phyloP scores from a whole-genome alignment of 2,888 invertebrate genomes.

The Teleiodes luculella region DNA sequence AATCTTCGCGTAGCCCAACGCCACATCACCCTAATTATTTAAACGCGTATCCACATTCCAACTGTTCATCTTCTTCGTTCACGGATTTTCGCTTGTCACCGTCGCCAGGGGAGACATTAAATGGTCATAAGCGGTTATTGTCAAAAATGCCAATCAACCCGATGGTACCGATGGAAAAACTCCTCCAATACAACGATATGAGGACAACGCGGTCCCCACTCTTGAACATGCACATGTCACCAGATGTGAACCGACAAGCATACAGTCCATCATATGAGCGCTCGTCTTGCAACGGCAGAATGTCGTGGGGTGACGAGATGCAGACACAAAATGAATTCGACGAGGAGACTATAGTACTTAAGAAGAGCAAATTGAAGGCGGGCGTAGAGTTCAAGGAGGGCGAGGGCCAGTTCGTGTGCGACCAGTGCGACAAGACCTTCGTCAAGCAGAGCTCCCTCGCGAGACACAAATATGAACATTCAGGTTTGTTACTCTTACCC shows the following conservation, averaged over 20 bases:
- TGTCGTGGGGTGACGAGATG: conserved; percentile 78
- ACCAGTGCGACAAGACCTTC: conserved; percentile 99
- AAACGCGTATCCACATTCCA: conserved; percentile 79
- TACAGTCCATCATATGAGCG: conserved; percentile 84
- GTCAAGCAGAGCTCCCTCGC: conserved; percentile 99
- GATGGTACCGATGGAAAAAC: conserved; percentile 83
- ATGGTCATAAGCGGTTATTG: conserved; percentile 53
- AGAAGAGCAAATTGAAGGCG: conserved; percentile 61
- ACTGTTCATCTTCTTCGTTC: conserved; percentile 77
- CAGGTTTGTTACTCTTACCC: conserved; percentile 84
- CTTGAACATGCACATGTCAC: conserved; percentile 73
- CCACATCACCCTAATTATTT: conserved; percentile 72
- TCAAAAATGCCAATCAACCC: conserved; percentile 58
- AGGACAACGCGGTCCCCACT: conserved; percentile 78
- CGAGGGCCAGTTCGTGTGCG: conserved; percentile 93
- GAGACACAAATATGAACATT: conserved; percentile 99
- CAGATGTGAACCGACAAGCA: conserved; percentile 70
- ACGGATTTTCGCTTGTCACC: conserved; percentile 72
- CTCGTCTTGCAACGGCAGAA: conserved; percentile 44
- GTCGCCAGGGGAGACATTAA: conserved; percentile 65
- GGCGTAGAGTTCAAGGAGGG: conserved; percentile 74
- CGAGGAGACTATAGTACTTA: conserved; percentile 63
- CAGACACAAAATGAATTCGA: conserved; percentile 75
- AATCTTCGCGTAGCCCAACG: conserved; percentile 81
- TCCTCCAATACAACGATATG: conserved; percentile 77